Conservation (phyloP, 2,888 invertebrate genomes). For the Diadegma fenestrale region DNA sequence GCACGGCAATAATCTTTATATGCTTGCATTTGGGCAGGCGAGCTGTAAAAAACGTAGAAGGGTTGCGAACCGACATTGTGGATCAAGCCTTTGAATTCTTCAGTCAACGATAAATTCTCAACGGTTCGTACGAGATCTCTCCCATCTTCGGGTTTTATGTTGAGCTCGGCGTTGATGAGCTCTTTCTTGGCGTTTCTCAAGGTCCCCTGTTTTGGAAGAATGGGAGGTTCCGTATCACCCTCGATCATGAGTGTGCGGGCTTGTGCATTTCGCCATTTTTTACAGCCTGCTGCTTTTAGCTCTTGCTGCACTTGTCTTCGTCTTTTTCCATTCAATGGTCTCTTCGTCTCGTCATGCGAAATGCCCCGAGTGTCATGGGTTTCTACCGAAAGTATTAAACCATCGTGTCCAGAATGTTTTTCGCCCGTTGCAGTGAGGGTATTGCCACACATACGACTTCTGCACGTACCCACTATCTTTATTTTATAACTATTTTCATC, state of each 20-base stretch:
- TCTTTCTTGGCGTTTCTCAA: conserved; percentile 21
- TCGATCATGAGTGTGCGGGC: conserved; percentile 15
- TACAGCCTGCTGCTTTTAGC: not conserved
- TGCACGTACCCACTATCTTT: conserved; percentile 48
- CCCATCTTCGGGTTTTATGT: not conserved
- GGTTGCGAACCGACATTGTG: conserved; percentile 42
- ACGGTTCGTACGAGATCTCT: conserved; percentile 18
- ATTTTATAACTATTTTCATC: conserved; percentile 21
- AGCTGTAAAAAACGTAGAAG: conserved; percentile 55
- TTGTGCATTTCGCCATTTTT: conserved; percentile 10
- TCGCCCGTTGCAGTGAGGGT: conserved; percentile 19
- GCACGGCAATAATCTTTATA: conserved; percentile 54
- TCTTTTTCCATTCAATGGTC: conserved; percentile 13
- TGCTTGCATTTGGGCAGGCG: conserved; percentile 43
- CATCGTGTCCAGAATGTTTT: conserved; percentile 21
- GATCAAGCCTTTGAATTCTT: conserved; percentile 51
- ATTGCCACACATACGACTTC: conserved; percentile 42
- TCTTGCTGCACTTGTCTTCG: not conserved
- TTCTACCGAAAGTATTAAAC: conserved; percentile 26
- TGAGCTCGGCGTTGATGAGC: not conserved
- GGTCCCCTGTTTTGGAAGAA: not conserved
- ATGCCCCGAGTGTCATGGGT: conserved; percentile 48
- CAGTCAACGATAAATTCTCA: not conserved
- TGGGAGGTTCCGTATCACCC: conserved; percentile 11
- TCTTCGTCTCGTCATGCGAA: conserved; percentile 9